Conservation (phyloP, 2,113 vertebrate genomes). For the Willisornis vidua region DNA sequence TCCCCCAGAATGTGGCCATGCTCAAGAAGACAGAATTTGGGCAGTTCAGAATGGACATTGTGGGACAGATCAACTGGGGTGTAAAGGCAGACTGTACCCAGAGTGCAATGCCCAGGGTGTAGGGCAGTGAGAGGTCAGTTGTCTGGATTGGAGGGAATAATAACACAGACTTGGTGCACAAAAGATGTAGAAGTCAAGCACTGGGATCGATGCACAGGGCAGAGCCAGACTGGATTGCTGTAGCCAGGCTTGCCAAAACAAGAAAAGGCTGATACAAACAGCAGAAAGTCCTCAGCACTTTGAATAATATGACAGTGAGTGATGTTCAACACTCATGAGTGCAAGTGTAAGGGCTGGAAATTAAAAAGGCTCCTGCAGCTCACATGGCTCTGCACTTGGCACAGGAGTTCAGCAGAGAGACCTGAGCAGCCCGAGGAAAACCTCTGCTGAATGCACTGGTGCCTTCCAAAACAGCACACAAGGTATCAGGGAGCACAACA, state of each 20-base stretch:
- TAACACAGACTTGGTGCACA: not conserved
- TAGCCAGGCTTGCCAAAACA: not conserved
- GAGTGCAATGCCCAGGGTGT: not conserved
- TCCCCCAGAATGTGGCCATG: not conserved
- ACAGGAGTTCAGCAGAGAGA: not conserved
- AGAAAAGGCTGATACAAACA: not conserved
- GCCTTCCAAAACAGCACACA: not conserved
- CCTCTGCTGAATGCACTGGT: not conserved
- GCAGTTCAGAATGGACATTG: not conserved
- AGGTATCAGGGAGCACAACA: not conserved
- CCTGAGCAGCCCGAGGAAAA: not conserved
- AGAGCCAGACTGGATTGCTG: not conserved
- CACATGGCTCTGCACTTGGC: not conserved
- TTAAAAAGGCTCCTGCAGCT: not conserved
- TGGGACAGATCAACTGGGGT: not conserved
- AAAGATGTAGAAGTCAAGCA: not conserved
- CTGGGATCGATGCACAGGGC: not conserved
- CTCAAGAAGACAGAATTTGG: not conserved
- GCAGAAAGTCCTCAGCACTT: not conserved
- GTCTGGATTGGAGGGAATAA: not conserved
- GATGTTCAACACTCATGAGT: not conserved
- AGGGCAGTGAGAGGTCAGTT: not conserved
- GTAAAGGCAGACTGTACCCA: not conserved
- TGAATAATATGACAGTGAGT: not conserved
- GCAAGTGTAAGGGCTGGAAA: not conserved